phyloP scores from a whole-genome alignment of 2,113 vertebrate genomes.

The Geothlypis trichas region DNA sequence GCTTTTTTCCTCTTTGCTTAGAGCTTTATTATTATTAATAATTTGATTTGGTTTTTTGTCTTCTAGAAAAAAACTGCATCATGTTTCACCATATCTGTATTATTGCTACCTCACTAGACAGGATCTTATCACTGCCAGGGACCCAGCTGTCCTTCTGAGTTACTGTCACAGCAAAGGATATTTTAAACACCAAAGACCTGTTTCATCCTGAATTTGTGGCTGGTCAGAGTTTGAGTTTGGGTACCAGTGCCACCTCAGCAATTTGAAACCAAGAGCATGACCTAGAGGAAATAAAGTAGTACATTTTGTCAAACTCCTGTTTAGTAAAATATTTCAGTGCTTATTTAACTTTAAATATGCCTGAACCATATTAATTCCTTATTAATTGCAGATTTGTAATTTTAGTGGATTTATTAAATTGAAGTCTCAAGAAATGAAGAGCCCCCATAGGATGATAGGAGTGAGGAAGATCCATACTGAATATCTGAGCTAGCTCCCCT shows the following conservation, averaged over 20 bases:
- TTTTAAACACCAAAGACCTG: not conserved
- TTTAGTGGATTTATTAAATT: conserved; percentile 38
- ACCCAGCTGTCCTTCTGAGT: not conserved
- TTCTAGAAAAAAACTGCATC: not conserved
- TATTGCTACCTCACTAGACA: not conserved
- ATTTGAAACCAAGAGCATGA: not conserved
- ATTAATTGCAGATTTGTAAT: conserved; percentile 23
- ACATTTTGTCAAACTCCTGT: not conserved
- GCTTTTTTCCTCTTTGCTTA: not conserved
- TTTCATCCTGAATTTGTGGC: not conserved
- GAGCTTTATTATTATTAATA: not conserved
- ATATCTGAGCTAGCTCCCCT: not conserved
- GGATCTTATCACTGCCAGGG: not conserved
- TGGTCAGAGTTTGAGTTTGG: not conserved
- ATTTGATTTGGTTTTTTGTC: not conserved
- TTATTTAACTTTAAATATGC: conserved; percentile 11
- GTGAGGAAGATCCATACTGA: not conserved
- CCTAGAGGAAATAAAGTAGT: not conserved
- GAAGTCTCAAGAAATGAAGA: not conserved
- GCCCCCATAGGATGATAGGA: not conserved
- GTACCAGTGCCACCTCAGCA: not conserved
- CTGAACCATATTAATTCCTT: not conserved
- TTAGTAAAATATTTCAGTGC: not conserved
- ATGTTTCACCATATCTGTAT: not conserved
- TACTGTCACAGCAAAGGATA: not conserved